Evolutionary conservation across 2,888 invertebrate genomes (phyloP).

Genomic region (Plebejus argus): DNA sequence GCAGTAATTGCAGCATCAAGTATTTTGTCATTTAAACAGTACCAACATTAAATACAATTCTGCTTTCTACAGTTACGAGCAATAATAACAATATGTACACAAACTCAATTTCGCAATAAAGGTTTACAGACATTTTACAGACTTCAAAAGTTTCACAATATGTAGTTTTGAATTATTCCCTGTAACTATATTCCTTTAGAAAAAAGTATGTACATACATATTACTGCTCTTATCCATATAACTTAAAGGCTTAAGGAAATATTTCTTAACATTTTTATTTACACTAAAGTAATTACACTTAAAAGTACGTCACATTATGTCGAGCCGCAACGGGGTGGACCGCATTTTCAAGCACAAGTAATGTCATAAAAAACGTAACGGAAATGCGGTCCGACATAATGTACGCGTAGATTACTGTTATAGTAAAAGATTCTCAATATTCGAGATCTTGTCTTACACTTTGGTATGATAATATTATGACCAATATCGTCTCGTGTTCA

Average conservation of each 20-base stretch:
- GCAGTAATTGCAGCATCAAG: neutral
- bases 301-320: neutral
- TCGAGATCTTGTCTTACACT: slow-evolving; percentile 35
- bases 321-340: neutral
- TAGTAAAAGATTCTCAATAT: slow-evolving; percentile 23
- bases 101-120: too few species aligned
- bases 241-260: neutral
- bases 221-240: neutral
- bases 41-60: neutral
- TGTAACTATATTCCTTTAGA: too few species aligned
- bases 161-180: too few species aligned
- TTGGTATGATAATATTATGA: slow-evolving; percentile 28
- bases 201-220: neutral
- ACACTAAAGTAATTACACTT: neutral
- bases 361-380: neutral
- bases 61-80: neutral
- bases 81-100: too few species aligned
- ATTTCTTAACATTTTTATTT: neutral
- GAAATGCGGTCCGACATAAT: neutral
- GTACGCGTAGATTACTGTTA: neutral
- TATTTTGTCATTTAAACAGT: neutral
- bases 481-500: neutral
- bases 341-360: neutral
- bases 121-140: too few species aligned
- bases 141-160: too few species aligned